Conservation (phyloP, 2,888 invertebrate genomes). For the Epinotia nisella region DNA sequence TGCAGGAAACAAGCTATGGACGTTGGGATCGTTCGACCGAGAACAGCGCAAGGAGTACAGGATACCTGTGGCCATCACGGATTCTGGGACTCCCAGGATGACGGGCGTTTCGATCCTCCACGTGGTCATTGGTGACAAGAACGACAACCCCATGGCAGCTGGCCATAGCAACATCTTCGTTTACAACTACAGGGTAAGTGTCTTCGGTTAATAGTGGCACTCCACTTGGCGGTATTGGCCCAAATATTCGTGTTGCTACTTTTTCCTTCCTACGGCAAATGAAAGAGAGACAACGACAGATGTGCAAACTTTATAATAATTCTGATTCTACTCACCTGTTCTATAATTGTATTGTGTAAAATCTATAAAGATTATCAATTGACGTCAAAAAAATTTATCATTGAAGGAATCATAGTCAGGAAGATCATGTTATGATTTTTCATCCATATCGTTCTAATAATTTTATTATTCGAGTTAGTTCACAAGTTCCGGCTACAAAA, state of each 20-base stretch:
- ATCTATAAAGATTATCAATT: background rate
- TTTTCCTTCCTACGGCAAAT: too few relatives aligned
- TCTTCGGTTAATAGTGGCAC: background rate
- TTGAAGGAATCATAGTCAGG: background rate
- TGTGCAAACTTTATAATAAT: background rate
- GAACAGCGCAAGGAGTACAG: constrained; percentile 94
- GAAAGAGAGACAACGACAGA: too few relatives aligned
- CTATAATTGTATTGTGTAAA: background rate
- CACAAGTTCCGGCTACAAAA: background rate
- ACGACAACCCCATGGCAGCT: constrained; percentile 95
- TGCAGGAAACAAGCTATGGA: constrained; percentile 87
- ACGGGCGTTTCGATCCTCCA: constrained; percentile 93
- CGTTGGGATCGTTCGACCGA: constrained; percentile 92
- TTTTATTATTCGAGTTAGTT: background rate
- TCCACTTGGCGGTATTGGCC: too few relatives aligned
- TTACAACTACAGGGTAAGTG: constrained; percentile 93
- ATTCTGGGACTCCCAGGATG: constrained; percentile 90
- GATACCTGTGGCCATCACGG: constrained; percentile 95
- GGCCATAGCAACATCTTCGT: constrained; percentile 96
- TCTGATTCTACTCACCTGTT: background rate
- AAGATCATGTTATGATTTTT: background rate
- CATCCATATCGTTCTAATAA: background rate
- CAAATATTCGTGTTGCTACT: too few relatives aligned
- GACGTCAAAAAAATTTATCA: background rate
- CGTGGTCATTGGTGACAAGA: constrained; percentile 96